Base-by-base conservation (phyloP, 1,140 invertebrate species). In the Patella vulgata region DNA sequence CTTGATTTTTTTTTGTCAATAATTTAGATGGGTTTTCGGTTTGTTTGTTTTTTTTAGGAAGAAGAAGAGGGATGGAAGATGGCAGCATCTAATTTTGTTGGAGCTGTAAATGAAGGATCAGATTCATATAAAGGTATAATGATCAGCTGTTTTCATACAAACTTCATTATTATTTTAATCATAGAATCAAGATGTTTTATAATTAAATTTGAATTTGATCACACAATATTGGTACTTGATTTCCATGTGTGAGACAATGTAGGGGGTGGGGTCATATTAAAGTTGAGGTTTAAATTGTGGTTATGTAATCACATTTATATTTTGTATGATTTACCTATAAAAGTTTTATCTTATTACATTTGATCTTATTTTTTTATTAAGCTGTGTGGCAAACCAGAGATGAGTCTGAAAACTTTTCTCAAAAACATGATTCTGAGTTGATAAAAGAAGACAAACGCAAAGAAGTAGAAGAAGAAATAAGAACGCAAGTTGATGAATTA, bases 381-480 rank as follows among this genome's bases (percentile, higher is more conserved):
- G 80, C 67, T 57, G 68, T 91, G 23, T 97, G 95, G 95, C 89
- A 89, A 64, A 87, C 89, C 33, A 91, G 90, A 78, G 90, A 94
- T 70, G 93, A 96, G 78, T 84, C 82, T 3, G 79, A 86, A 19
- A 92, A 93, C 81, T 83, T 88, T 0, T 80, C 84, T 43, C 92
- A 94, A 71, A 84, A 86, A 9, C 90, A 91, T 75, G 93, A 96
- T 75, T 84, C 88, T 60, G 90, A 94, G 59, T 91, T 97, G 51
- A 89, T 87, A 46, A 81, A 91, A 73, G 85, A 89, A 61, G 91
- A 95, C 66, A 96, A 96, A 82, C 89, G 91, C 66, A 85, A 86
- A 2, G 90, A 94, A 67, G 89, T 97, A 31, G 94, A 96, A 81
- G 86, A 89, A 58, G 93, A 96, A 84, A 88, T 97, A 19, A 85